Base-by-base conservation (phyloP, 1,140 invertebrate species). In the Pseudoatta argentina region DNA sequence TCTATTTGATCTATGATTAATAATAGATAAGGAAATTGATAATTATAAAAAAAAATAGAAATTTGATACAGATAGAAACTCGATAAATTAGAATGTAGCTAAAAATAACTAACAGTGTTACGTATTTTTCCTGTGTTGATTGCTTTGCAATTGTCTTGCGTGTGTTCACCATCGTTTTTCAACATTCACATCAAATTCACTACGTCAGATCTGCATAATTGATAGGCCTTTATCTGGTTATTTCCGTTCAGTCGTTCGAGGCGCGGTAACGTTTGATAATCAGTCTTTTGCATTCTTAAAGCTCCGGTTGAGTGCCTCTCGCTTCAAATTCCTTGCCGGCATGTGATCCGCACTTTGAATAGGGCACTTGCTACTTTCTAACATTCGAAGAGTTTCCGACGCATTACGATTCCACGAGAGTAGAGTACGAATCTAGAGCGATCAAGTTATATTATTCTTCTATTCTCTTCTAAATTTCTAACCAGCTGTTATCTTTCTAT, bases 261-360 rank as follows among this genome's bases (percentile, higher is more conserved):
- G 34, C 18, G 66, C 61, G 24, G 85, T 71, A 86, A 86, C 85
- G 61, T 18, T 24, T 67, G 48, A 87, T 85, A 85, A 73, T 87
- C 79, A 67, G 67, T 85, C 79, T 66, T 39, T 59, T 87, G 61
- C 67, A 87, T 87, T 63, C 57, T 87, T 87, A 87, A 87, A 85
- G 86, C 63, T n/a, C 14, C 18, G 30, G 59, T 67, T 64, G 67
- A 85, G 86, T 75, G 79, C 21, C 59, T 87, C 53, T 85, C 82
- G 71, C 67, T 44, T 53, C 69, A 14, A 67, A 75, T 85, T 83
- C 59, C 61, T 39, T 44, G 44, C 34, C 7, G 53, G 55, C 64
- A 71, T 81, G 75, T 57, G 76, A 59, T 59, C 61, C 30, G 64
- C 76, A 63, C 64, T 64, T 71, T 71, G 79, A 72, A 82, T 61